Percentiles rank a stretch among this genome's conserved stretches.
These are phyloP conservation scores for Trachops cirrhosus DNA, from an alignment of 2,797 vertebrate genomes.

Conservation along the genomic window DNA sequence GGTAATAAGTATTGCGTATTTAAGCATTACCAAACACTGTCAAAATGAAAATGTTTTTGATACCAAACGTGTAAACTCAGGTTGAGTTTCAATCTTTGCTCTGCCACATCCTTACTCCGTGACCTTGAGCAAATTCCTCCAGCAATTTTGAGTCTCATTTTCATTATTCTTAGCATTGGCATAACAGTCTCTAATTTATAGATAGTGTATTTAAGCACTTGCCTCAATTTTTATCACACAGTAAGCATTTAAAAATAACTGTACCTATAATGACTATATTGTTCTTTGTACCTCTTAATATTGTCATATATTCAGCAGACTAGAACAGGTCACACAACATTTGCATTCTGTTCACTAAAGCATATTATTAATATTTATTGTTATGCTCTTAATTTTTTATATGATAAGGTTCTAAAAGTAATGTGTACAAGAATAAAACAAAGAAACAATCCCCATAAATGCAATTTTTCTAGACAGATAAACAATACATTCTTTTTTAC, in stretches of 20 bases:
- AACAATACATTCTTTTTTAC: not conserved
- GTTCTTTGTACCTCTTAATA: not conserved
- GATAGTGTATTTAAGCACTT: not conserved
- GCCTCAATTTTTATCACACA: not conserved
- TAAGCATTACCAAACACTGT: not conserved
- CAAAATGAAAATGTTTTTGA: not conserved
- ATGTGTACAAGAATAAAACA: not conserved
- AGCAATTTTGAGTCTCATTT: not conserved
- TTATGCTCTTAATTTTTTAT: not conserved
- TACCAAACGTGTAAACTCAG: not conserved
- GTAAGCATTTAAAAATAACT: constrained; percentile 18
- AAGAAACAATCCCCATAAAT: not conserved
- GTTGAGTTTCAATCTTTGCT: not conserved
- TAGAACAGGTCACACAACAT: constrained; percentile 8
- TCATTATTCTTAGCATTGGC: not conserved
- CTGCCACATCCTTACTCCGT: not conserved
- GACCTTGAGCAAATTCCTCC: not conserved
- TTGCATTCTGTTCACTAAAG: not conserved
- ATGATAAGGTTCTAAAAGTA: constrained; percentile 16
- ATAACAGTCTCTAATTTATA: not conserved
- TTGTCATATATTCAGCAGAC: not conserved
- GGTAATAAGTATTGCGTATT: not conserved
- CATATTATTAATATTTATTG: not conserved
- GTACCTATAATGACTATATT: not conserved
- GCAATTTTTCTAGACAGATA: constrained; percentile 5